A percentile compares a stretch with the other conserved stretches of the same genome.
phyloP scores from a whole-genome alignment of 2,797 vertebrate genomes.

The Chiroxiphia lanceolata region DNA sequence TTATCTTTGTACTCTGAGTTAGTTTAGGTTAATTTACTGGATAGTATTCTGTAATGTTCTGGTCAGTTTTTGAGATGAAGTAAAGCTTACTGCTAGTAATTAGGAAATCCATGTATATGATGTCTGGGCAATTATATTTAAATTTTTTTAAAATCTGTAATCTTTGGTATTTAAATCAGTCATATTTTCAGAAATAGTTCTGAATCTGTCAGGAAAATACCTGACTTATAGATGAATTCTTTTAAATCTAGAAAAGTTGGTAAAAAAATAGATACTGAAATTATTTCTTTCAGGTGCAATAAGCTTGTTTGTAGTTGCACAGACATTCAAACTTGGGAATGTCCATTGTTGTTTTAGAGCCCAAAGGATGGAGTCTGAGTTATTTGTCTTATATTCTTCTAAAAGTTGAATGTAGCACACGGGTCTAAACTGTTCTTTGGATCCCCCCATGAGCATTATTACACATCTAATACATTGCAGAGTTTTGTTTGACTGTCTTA shows the following conservation, averaged over 20 bases:
- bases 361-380: background rate
- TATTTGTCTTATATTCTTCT: background rate
- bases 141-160: background rate
- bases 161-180: background rate
- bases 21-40: background rate
- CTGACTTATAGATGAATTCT: background rate
- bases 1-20: background rate
- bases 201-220: background rate
- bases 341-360: background rate
- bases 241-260: background rate
- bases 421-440: background rate
- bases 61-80: background rate
- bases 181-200: background rate
- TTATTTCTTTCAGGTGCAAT: background rate
- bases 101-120: background rate
- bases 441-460: fast-evolving
- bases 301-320: background rate
- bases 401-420: background rate
- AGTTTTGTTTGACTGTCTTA: background rate
- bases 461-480: background rate
- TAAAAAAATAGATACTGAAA: background rate
- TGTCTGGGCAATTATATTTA: background rate
- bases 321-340: background rate
- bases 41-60: background rate
- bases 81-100: background rate